Evolutionary conservation across 2,113 vertebrate species (phyloP), one percentile per base, ranked within the genome.

Genomic region (Melanostigma gelatinosum): DNA sequence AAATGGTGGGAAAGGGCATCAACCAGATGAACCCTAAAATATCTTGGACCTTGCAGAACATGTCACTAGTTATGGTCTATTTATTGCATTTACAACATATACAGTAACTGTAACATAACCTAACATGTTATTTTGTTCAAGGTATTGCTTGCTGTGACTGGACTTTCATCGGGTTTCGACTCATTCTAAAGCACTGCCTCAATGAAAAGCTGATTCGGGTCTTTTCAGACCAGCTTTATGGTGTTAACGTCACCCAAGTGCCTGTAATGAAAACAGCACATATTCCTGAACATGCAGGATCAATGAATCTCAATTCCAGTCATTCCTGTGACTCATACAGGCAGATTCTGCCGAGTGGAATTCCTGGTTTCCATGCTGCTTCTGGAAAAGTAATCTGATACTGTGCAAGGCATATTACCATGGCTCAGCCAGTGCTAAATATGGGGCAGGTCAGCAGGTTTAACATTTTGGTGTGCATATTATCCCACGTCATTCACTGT

Each of bases 321-420:
- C 87, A 93, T 91, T 89, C 82, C 79, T 88, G 13, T 93, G 89
- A 91, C 79, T 94, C 92, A 94, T 50, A 18, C 60, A 50, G 32
- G 24, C 60, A 78, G 36, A 8, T 86, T 38, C 52, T 42, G 85
- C 73, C 88, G 74, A 89, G 82, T 65, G 55, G 64, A 85, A 90
- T 92, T 91, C 90, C 86, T 85, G 89, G 87, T 92, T 92, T 85
- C 66, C 54, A 65, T 71, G 69, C 76, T 16, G n/a, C 63, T 72
- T 75, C 77, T 88, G 83, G 83, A 86, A 0, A 55, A 77, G 88
- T 87, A 86, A 93, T 72, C 13, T 15, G 76, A 87, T 60, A 62
- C 65, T n/a, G 36, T 73, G 44, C 50, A 3, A 63, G 34, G 20
- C 60, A 27, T 12, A 5, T 58, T 54, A 61, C 44, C 44, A 63